These are phyloP conservation scores for Pomacea canaliculata DNA, from an alignment of 2,888 invertebrate species.

Conservation along the genomic window DNA sequence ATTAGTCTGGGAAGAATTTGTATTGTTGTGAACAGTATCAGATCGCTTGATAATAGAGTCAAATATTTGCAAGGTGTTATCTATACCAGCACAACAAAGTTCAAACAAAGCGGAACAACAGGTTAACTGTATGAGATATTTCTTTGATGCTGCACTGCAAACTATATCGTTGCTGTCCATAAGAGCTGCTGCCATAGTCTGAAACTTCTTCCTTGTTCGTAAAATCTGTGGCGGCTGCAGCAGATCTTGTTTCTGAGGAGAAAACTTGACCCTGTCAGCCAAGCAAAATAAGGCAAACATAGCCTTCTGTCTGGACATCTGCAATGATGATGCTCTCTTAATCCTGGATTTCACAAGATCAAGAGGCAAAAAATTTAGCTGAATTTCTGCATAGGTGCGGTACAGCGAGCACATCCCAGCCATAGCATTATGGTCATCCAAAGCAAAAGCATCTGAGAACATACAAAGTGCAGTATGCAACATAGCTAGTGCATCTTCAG, in stretches of 20 bases:
- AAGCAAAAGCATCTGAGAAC: conserved; percentile 35
- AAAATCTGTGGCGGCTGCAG: conserved; percentile 26
- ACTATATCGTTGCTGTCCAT: background rate
- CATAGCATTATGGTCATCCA: conserved; percentile 19
- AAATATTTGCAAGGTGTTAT: conserved; percentile 31
- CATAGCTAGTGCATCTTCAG: conserved; percentile 59
- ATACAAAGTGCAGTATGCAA: conserved; percentile 57
- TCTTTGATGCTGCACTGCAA: background rate
- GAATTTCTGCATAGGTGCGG: conserved; percentile 41
- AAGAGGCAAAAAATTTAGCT: conserved; percentile 41
- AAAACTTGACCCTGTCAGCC: conserved; percentile 41
- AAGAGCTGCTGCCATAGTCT: conserved; percentile 23
- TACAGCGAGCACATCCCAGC: conserved; percentile 42
- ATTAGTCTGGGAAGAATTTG: background rate
- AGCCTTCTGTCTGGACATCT: conserved; percentile 27
- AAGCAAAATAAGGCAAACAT: conserved; percentile 33
- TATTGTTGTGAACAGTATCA: background rate
- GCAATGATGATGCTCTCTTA: conserved; percentile 17
- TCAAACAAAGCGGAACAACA: conserved; percentile 62
- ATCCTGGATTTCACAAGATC: conserved; percentile 24
- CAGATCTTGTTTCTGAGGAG: conserved; percentile 10
- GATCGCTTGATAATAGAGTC: conserved; percentile 5
- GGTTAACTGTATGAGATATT: conserved; percentile 25
- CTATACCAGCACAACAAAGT: conserved; percentile 54
- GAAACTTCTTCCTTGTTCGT: conserved; percentile 29